A percentile compares a stretch with the other conserved stretches of the same genome.
These are phyloP conservation scores for Hipposideros larvatus DNA, from an alignment of 2,797 vertebrate species.

Conservation along the genomic window DNA sequence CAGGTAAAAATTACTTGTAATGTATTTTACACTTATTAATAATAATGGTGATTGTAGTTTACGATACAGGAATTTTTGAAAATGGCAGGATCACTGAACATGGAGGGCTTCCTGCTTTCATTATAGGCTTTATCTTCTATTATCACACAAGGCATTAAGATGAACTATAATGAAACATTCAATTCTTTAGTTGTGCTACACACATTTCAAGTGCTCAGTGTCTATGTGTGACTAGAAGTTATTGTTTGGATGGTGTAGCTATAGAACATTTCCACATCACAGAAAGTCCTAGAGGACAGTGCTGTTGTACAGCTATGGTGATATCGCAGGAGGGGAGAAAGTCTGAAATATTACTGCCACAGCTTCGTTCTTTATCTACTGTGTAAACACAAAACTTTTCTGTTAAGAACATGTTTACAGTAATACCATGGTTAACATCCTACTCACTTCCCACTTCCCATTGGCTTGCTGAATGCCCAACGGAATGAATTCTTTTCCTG, in stretches of 20 bases:
- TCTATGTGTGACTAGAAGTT: not conserved
- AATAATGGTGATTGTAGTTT: not conserved
- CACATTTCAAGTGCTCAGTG: not conserved
- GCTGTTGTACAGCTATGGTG: fast-evolving
- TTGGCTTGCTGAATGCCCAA: not conserved
- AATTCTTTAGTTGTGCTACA: not conserved
- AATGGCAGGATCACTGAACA: not conserved
- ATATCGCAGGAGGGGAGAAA: not conserved
- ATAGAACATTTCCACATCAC: not conserved
- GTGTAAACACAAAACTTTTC: not conserved
- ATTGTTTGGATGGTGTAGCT: not conserved
- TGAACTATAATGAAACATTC: constrained; percentile 31
- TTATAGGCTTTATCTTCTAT: not conserved
- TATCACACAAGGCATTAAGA: not conserved
- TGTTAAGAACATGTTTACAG: not conserved
- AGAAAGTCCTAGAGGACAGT: not conserved
- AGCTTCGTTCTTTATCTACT: constrained; percentile 43
- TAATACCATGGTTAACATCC: not conserved
- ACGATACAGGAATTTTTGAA: constrained; percentile 20
- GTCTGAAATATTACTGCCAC: not conserved
- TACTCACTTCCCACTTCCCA: constrained; percentile 15
- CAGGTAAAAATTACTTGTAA: not conserved
- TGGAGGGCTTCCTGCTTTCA: not conserved
- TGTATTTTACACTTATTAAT: constrained; percentile 2
- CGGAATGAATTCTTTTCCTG: not conserved